Evolutionary conservation across 2,797 vertebrate species (phyloP).

Genomic region (Thamnophis elegans): DNA sequence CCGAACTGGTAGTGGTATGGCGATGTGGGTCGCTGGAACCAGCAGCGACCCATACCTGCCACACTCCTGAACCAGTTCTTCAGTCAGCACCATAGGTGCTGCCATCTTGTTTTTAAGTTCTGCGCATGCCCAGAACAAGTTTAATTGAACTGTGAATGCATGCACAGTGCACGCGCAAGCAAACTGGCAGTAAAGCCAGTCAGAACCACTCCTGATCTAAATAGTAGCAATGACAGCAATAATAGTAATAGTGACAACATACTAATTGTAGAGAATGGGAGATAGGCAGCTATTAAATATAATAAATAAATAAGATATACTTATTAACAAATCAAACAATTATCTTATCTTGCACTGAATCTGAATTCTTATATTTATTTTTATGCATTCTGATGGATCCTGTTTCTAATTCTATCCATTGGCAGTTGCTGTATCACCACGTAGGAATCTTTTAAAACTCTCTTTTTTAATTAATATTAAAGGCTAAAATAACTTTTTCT

Average conservation of each 20-base stretch:
- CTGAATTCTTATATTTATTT: background rate
- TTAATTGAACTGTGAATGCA: too few relatives aligned
- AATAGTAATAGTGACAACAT: background rate
- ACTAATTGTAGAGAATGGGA: background rate
- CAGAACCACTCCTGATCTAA: background rate
- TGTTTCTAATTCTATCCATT: background rate
- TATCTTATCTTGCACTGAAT: background rate
- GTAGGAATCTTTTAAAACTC: background rate
- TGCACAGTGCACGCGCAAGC: too few relatives aligned
- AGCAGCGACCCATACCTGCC: too few relatives aligned
- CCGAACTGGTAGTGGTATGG: too few relatives aligned
- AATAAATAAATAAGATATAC: too few relatives aligned
- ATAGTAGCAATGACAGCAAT: background rate
- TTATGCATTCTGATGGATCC: background rate
- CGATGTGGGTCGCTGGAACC: too few relatives aligned
- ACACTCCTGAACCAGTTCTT: too few relatives aligned
- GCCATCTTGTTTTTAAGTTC: too few relatives aligned
- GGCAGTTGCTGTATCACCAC: background rate
- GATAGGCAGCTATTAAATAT: too few relatives aligned
- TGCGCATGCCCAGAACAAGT: too few relatives aligned
- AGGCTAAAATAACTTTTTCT: background rate
- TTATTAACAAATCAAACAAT: background rate
- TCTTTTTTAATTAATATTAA: background rate
- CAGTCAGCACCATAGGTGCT: too few relatives aligned
- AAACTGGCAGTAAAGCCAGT: too few relatives aligned